phyloP scores from a whole-genome alignment of 2,888 invertebrate genomes.

The Bombylius major region DNA sequence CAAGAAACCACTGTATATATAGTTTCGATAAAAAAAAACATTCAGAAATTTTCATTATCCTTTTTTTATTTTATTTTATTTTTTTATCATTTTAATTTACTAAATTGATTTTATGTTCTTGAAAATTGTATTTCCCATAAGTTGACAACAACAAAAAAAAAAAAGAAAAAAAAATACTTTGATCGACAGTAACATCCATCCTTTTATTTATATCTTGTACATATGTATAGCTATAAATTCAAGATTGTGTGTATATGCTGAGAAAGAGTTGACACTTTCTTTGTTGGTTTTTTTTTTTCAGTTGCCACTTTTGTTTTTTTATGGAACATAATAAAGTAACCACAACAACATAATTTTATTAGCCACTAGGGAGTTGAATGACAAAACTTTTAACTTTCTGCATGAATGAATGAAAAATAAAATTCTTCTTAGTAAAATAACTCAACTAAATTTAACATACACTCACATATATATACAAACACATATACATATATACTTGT shows the following conservation, averaged over 20 bases:
- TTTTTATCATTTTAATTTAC: too few relatives aligned
- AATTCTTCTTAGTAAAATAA: too few relatives aligned
- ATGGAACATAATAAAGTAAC: not conserved
- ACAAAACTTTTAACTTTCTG: conserved; percentile 6
- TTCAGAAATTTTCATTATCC: too few relatives aligned
- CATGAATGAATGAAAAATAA: not conserved
- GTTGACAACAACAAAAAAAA: conserved; percentile 18
- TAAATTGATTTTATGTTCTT: conserved; percentile 11
- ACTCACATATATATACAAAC: too few relatives aligned
- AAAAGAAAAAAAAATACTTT: conserved; percentile 8
- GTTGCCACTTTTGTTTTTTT: not conserved
- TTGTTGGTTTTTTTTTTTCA: too few relatives aligned
- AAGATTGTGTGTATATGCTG: not conserved
- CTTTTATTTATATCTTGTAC: conserved; percentile 4
- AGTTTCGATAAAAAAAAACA: too few relatives aligned
- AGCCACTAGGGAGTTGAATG: conserved; percentile 3
- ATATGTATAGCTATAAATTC: not conserved
- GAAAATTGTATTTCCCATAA: conserved; percentile 16
- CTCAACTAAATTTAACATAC: too few relatives aligned
- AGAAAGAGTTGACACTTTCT: not conserved
- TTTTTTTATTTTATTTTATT: too few relatives aligned
- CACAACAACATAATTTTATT: not conserved
- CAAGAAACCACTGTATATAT: too few relatives aligned
- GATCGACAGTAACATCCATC: conserved; percentile 14
- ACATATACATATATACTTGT: too few relatives aligned